These are phyloP conservation scores for Thinocorus orbignyianus DNA, from an alignment of 2,113 vertebrate species.

Conservation along the genomic window DNA sequence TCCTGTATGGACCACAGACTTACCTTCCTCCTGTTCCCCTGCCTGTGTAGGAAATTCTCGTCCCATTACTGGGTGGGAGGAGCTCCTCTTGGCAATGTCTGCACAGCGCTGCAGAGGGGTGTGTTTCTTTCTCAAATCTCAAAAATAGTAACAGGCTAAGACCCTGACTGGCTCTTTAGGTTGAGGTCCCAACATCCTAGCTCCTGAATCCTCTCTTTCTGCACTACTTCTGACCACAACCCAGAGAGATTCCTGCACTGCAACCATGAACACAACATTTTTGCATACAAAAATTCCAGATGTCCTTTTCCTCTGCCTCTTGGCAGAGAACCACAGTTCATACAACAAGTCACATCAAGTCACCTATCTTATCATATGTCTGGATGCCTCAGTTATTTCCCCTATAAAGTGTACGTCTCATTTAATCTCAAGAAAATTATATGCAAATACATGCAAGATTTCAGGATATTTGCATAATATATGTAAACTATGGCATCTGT, in stretches of 20 bases:
- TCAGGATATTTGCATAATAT: conserved; percentile 61
- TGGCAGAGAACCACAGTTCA: neutral
- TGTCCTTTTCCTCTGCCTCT: neutral
- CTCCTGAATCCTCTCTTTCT: neutral
- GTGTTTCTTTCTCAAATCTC: neutral
- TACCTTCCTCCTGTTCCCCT: neutral
- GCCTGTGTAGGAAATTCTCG: neutral
- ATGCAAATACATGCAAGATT: conserved; percentile 52
- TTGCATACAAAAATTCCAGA: neutral
- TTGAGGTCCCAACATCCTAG: neutral
- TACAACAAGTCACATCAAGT: neutral
- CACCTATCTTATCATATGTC: neutral
- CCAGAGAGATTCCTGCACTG: neutral
- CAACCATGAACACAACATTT: neutral
- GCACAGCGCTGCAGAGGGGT: neutral
- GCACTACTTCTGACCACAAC: neutral
- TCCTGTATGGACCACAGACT: neutral
- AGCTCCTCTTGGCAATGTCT: neutral
- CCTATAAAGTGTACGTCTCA: neutral
- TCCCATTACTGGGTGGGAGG: rapidly evolving
- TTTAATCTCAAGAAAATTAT: conserved; percentile 54
- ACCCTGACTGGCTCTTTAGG: neutral
- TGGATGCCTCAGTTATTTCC: neutral
- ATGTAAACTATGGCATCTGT: conserved; percentile 61
- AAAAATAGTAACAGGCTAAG: neutral